These are phyloP conservation scores for Xiphias gladius DNA, from an alignment of 2,113 vertebrate genomes.

Conservation along the genomic window DNA sequence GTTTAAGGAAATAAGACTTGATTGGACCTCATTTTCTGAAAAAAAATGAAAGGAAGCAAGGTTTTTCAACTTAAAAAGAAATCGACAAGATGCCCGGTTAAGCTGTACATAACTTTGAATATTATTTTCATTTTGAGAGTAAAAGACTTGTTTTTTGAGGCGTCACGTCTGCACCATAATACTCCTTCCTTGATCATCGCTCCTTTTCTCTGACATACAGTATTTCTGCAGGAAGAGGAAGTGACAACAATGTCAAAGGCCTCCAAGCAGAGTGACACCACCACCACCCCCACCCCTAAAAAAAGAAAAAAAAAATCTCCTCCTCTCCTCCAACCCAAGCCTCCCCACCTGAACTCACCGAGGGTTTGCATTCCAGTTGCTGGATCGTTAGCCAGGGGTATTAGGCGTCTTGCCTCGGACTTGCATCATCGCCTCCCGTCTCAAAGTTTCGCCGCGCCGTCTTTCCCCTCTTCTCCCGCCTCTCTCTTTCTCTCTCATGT, in stretches of 20 bases:
- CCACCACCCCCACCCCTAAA: background rate
- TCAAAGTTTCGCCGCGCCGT: constrained; percentile 62
- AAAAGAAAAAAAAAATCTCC: background rate
- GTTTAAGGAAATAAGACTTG: background rate
- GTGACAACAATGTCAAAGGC: constrained; percentile 48
- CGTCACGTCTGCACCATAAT: constrained; percentile 8
- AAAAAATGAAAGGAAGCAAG: background rate
- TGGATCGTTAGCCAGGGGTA: constrained; percentile 76
- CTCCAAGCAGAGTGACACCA: constrained; percentile 35
- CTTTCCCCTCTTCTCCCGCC: constrained; percentile 42
- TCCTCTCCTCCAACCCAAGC: background rate
- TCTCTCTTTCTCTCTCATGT: constrained; percentile 71
- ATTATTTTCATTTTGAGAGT: background rate
- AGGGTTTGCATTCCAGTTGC: constrained; percentile 81
- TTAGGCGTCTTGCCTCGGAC: constrained; percentile 78
- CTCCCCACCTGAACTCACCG: constrained; percentile 69
- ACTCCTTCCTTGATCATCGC: constrained; percentile 49
- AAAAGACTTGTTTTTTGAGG: background rate
- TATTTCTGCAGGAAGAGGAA: constrained; percentile 38
- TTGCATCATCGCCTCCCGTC: constrained; percentile 83
- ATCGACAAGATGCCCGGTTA: background rate
- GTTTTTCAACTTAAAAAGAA: too few species aligned
- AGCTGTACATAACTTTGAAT: constrained; percentile 2
- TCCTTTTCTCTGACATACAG: constrained; percentile 14
- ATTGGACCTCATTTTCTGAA: background rate